Base-by-base conservation (phyloP, 2,888 invertebrate genomes). In the Boloria selene region DNA sequence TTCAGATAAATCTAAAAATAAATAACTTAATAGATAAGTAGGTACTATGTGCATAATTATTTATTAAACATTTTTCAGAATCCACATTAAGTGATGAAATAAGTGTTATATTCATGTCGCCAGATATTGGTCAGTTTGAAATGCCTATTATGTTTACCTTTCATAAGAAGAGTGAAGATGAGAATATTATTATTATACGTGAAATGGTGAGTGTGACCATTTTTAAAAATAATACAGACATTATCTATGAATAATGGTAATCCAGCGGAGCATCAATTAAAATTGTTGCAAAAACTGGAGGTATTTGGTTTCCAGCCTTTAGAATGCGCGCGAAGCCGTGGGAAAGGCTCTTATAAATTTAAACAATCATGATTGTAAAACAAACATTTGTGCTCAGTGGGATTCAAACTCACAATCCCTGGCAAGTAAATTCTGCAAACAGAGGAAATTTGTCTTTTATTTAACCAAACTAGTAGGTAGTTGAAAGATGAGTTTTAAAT, bases 121-220 rank as follows among this genome's bases (percentile, higher is more conserved):
- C 71, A 13, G 82, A 85, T 17, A 81, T 90, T 59, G 91, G 91
- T 3, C 86, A 85, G 61, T 90, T 82, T 71, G 89, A 88, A 76
- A 90, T 92, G 82, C 91, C 92, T 1, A 79, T 93, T 5, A 82
- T 87, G 76, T 91, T 92, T 67, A 86, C 86, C 44, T 88, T 93
- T 71, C 77, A 83, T 71, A 81, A 80, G 50, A 70, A 66, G 14
- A 80, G 72, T 38, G 74, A 74, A 59, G 71, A 77, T 13, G 80
- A 81, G 59, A 76, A 79, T 44, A 77, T 91, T 59, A 82, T 88
- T 49, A 80, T 90, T 70, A 73, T 86, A 6, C 81, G 91, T 72
- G 86, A 91, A 78, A 85, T 93, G 85, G 93, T 93, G 80, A 80
- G 84, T 78, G 65, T 52, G 4, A 14, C 38, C 50, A 22, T 49